Conservation (phyloP, 2,888 invertebrate species). For the Hyposoter dolosus region DNA sequence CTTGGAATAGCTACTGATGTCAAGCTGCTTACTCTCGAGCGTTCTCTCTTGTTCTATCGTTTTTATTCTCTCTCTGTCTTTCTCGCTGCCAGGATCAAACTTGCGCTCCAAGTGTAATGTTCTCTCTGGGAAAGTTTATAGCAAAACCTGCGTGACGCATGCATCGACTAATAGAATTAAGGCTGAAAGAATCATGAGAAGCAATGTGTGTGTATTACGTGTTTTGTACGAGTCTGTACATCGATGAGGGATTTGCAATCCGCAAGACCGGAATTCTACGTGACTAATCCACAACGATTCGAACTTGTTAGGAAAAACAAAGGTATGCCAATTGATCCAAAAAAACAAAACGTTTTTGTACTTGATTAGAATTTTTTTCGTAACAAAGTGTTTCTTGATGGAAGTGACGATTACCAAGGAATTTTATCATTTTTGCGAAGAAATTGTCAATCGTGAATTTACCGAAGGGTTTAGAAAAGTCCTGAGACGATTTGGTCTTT, state of each 20-base stretch:
- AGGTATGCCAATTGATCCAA: not conserved
- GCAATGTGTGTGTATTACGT: not conserved
- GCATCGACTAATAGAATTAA: slow-evolving; percentile 45
- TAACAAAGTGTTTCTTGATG: not conserved
- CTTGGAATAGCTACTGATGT: slow-evolving; percentile 84
- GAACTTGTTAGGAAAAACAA: not conserved
- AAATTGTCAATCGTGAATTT: too few relatives aligned
- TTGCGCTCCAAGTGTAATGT: slow-evolving; percentile 42
- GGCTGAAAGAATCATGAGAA: slow-evolving; percentile 25
- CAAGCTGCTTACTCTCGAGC: slow-evolving; percentile 74
- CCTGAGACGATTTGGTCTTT: too few relatives aligned
- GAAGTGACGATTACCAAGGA: not conserved
- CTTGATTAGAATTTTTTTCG: not conserved
- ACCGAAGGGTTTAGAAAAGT: too few relatives aligned
- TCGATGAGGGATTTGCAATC: not conserved
- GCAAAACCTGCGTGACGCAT: slow-evolving; percentile 48
- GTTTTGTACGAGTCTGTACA: not conserved
- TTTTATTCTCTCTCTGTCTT: slow-evolving; percentile 33
- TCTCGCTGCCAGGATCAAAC: slow-evolving; percentile 49
- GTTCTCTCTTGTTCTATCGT: slow-evolving; percentile 7
- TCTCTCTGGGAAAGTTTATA: slow-evolving; percentile 21
- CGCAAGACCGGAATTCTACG: slow-evolving; percentile 3
- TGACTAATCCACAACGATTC: slow-evolving; percentile 6
- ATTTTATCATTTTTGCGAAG: too few relatives aligned
- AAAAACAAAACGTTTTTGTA: not conserved